These are phyloP conservation scores for Amphiura filiformis DNA, from an alignment of 35 echinoderm and acorn worm species.

Conservation along the genomic window DNA sequence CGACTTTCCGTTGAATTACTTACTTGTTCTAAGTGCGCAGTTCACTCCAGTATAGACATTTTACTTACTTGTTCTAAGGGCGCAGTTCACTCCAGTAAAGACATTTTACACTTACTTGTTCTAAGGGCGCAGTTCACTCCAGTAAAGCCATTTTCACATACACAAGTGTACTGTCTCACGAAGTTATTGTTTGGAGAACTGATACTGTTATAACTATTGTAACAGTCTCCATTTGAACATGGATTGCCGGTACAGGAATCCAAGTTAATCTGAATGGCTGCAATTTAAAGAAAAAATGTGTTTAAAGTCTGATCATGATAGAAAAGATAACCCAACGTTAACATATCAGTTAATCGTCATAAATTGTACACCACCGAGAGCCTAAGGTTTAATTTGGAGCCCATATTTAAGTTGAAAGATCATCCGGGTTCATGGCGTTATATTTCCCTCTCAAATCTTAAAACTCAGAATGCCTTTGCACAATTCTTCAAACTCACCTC, in stretches of 20 bases:
- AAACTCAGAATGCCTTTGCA: too few species aligned
- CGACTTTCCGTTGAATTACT: too few species aligned
- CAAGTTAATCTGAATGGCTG: constrained; percentile 26
- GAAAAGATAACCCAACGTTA: too few species aligned
- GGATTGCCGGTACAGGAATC: constrained; percentile 60
- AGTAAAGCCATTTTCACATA: constrained; percentile 62
- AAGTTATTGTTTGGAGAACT: background rate
- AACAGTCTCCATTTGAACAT: constrained; percentile 71
- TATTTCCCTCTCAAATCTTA: background rate
- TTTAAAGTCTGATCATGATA: too few species aligned
- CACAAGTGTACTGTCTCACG: constrained; percentile 61
- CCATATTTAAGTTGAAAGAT: background rate
- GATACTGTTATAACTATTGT: constrained; percentile 77
- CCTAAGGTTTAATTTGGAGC: background rate
- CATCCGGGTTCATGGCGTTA: background rate
- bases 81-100: too few species aligned
- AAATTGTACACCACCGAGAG: background rate
- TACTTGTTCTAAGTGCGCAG: too few species aligned
- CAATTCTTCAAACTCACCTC: too few species aligned
- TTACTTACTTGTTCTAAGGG: too few species aligned
- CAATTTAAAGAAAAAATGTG: background rate
- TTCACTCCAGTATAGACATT: too few species aligned
- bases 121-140: constrained; percentile 60
- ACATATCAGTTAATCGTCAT: background rate
- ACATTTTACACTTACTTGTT: constrained; percentile 66